These are phyloP conservation scores for Anthoscopus minutus DNA, from an alignment of 2,113 vertebrate genomes.

Conservation along the genomic window DNA sequence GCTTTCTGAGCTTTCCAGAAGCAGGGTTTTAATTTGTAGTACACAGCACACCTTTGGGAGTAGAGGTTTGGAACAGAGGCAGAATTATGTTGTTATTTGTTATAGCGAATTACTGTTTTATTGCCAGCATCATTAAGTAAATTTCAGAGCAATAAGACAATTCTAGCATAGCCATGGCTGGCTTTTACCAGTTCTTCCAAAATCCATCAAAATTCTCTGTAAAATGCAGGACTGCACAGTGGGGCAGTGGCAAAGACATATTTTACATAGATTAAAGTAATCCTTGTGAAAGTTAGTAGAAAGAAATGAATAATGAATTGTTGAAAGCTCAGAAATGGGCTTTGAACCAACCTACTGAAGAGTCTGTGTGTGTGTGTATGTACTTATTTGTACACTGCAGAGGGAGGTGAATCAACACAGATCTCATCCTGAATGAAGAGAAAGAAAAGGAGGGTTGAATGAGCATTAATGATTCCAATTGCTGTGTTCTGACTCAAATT, in stretches of 20 bases:
- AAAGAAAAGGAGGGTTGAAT: neutral
- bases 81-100: neutral
- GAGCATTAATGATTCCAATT: neutral
- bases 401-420: neutral
- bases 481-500: neutral
- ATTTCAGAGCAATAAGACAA: neutral
- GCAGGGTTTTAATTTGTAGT: neutral
- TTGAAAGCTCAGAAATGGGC: neutral
- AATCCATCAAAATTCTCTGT: neutral
- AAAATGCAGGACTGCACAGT: neutral
- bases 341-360: neutral
- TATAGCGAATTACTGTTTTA: neutral
- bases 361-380: rapidly evolving
- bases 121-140: neutral
- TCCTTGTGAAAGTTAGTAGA: neutral
- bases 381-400: neutral
- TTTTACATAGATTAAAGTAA: neutral
- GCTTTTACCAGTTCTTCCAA: neutral
- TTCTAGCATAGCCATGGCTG: neutral
- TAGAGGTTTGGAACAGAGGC: neutral
- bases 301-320: neutral
- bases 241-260: neutral
- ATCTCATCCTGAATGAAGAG: neutral
- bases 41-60: neutral
- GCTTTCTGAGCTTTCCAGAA: neutral